These are phyloP conservation scores for Hydrotaea cyrtoneurina DNA, from an alignment of 2,888 invertebrate genomes.

Conservation along the genomic window DNA sequence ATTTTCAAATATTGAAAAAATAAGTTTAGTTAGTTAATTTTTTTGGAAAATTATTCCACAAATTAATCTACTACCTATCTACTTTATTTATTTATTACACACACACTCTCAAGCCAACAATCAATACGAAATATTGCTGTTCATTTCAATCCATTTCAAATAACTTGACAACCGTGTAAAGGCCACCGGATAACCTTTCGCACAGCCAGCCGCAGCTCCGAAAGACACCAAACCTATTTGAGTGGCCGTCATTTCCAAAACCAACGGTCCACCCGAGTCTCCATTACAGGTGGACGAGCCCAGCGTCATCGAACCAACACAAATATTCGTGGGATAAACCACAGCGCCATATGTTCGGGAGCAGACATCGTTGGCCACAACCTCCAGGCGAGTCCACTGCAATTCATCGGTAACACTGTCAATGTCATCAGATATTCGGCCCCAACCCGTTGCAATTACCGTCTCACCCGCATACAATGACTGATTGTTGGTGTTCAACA, in stretches of 20 bases:
- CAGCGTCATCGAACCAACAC: too few species aligned
- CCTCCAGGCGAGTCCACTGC: conserved; percentile 72
- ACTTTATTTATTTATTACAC: too few species aligned
- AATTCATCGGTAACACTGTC: conserved; percentile 69
- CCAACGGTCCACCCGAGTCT: conserved; percentile 78
- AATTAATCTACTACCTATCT: too few species aligned
- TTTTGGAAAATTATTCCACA: too few species aligned
- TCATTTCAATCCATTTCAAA: conserved; percentile 72
- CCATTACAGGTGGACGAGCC: conserved; percentile 74
- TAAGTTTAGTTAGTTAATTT: too few species aligned
- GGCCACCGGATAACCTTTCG: conserved; percentile 69
- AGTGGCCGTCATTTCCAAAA: conserved; percentile 44
- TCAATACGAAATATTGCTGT: too few species aligned
- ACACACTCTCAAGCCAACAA: too few species aligned
- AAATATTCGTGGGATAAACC: background rate
- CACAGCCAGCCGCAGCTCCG: conserved; percentile 70
- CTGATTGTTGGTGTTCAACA: background rate
- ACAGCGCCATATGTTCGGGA: background rate
- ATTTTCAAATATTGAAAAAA: too few species aligned
- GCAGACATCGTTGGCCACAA: too few species aligned
- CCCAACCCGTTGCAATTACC: background rate
- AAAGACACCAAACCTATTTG: conserved; percentile 75
- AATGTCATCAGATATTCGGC: background rate
- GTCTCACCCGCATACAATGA: too few species aligned
- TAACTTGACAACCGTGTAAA: conserved; percentile 72